Evolutionary conservation across 2,888 invertebrate genomes (phyloP).

Genomic region (Sipha maydis): DNA sequence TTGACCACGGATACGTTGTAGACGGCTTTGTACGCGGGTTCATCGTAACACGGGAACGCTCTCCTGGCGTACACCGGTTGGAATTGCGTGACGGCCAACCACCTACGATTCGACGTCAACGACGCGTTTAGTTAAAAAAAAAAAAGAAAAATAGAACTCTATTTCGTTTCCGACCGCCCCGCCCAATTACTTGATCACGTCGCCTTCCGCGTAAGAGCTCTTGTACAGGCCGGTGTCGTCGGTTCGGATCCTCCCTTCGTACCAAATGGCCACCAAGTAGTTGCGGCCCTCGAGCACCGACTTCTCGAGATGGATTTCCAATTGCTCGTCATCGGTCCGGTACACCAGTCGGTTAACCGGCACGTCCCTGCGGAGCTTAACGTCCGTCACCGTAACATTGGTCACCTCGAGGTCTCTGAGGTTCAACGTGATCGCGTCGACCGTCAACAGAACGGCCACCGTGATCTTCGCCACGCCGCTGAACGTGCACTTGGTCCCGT

Average conservation of each 20-base stretch:
- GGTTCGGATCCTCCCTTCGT: slow-evolving; percentile 19
- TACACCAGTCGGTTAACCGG: neutral
- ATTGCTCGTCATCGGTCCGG: neutral
- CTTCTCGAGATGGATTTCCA: neutral
- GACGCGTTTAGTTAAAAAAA: too few species aligned
- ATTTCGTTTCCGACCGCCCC: too few species aligned
- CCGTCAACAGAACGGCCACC: neutral
- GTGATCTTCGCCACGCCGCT: slow-evolving; percentile 72
- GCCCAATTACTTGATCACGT: neutral
- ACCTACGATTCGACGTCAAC: slow-evolving; percentile 69
- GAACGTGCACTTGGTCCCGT: slow-evolving; percentile 71
- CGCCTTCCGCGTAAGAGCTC: slow-evolving; percentile 47
- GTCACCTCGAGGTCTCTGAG: neutral
- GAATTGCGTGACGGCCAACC: slow-evolving; percentile 84
- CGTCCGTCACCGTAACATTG: neutral
- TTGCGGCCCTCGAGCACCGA: neutral
- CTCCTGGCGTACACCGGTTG: slow-evolving; percentile 81
- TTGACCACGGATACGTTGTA: slow-evolving; percentile 80
- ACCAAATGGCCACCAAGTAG: neutral
- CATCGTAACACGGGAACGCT: slow-evolving; percentile 93
- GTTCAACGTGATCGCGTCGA: neutral
- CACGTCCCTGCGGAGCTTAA: neutral
- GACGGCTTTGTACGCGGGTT: slow-evolving; percentile 86
- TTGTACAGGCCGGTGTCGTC: slow-evolving; percentile 59
- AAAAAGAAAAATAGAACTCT: too few species aligned